Conservation (phyloP, 2,888 invertebrate genomes). For the Leptopilina drosophilae region DNA sequence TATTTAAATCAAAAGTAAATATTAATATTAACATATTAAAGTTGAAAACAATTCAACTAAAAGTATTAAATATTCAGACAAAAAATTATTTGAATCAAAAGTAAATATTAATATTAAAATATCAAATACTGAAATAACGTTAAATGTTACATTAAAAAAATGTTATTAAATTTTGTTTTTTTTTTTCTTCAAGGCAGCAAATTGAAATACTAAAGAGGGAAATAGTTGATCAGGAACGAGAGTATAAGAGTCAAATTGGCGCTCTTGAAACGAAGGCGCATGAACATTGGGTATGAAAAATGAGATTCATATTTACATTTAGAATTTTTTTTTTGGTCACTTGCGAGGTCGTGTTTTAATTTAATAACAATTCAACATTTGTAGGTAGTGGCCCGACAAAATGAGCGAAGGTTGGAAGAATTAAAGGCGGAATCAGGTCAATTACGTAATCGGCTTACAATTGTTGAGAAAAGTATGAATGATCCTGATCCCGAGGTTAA, state of each 20-base stretch:
- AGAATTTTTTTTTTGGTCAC: not conserved
- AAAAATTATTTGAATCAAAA: too few species aligned
- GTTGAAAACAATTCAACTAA: too few species aligned
- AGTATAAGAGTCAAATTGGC: constrained; percentile 84
- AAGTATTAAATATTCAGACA: too few species aligned
- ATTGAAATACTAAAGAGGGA: constrained; percentile 87
- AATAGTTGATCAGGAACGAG: constrained; percentile 90
- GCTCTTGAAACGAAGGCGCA: constrained; percentile 90
- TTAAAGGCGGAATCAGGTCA: constrained; percentile 85
- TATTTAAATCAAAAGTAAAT: too few species aligned
- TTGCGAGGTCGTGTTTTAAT: not conserved
- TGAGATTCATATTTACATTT: constrained; percentile 45
- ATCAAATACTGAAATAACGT: too few species aligned
- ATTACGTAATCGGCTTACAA: constrained; percentile 81
- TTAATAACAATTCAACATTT: constrained; percentile 21
- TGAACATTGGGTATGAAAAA: constrained; percentile 84
- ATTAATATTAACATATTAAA: too few species aligned
- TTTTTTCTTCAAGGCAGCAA: constrained; percentile 79
- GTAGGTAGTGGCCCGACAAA: constrained; percentile 87
- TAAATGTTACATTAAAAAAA: too few species aligned
- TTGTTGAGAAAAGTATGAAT: constrained; percentile 78
- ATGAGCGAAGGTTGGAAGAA: constrained; percentile 90
- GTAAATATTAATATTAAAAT: not conserved
- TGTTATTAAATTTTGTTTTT: not conserved
- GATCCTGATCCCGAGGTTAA: constrained; percentile 77